A percentile compares a stretch with the other conserved stretches of the same genome.
Conservation (phyloP, 2,888 invertebrate species). For the Xestobium rufovillosum region DNA sequence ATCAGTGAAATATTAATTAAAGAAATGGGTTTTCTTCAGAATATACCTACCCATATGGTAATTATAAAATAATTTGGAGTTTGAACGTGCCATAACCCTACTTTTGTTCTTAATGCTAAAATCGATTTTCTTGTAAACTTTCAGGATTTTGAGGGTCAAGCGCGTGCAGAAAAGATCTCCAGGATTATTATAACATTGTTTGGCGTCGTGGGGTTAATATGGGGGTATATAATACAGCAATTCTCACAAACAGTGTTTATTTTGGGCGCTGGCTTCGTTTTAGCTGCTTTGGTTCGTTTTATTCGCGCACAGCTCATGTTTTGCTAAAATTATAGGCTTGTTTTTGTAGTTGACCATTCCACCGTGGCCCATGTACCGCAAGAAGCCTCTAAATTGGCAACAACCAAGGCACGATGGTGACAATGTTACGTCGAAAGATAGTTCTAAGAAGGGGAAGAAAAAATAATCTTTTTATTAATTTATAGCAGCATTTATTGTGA, state of each 20-base stretch:
- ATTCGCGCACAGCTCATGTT: slow-evolving; percentile 9
- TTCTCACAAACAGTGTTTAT: slow-evolving; percentile 94
- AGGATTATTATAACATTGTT: slow-evolving; percentile 85
- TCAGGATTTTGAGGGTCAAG: slow-evolving; percentile 86
- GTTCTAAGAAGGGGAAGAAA: slow-evolving; percentile 32
- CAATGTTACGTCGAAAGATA: slow-evolving; percentile 22
- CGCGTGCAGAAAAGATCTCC: slow-evolving; percentile 80
- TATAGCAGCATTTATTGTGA: slow-evolving; percentile 5
- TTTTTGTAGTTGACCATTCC: slow-evolving; percentile 70
- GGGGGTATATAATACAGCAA: slow-evolving; percentile 91
- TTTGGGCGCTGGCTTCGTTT: slow-evolving; percentile 80
- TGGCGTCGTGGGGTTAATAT: slow-evolving; percentile 82
- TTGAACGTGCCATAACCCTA: background rate
- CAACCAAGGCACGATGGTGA: slow-evolving; percentile 53
- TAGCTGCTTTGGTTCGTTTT: slow-evolving; percentile 65
- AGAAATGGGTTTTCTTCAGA: slow-evolving; percentile 38
- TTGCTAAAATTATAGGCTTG: slow-evolving; percentile 39
- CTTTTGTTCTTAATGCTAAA: slow-evolving; percentile 2
- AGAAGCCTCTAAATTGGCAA: slow-evolving; percentile 85
- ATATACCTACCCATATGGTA: slow-evolving; percentile 44
- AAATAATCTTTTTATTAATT: slow-evolving; percentile 16
- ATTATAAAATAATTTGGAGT: slow-evolving; percentile 19
- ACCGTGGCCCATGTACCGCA: slow-evolving; percentile 94
- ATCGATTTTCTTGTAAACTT: slow-evolving; percentile 21
- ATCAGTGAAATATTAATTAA: too few species aligned